Base-by-base conservation (phyloP, 2,888 invertebrate species). In the Campoplex nolae region DNA sequence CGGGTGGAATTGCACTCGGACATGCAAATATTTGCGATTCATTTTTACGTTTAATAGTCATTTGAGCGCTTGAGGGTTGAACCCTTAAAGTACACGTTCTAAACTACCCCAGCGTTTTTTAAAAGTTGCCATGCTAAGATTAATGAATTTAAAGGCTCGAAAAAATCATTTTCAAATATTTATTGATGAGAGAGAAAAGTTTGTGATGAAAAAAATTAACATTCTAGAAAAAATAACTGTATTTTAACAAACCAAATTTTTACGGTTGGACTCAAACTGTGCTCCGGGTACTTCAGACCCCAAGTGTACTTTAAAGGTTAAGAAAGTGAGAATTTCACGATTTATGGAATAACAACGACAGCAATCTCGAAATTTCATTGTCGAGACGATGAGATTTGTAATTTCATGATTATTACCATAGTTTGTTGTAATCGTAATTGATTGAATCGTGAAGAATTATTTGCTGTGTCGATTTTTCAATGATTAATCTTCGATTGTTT, bases 31-130 rank as follows among this genome's bases (percentile, higher is more conserved):
- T 67, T 32, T 68, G 9, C 13, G 23, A n/a, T 78, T 70, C 58
- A 7, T 16, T 42, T 48, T 18, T 11, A n/a, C 28, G 32, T 51
- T 32, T 32, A 62, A 32, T 32, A 32, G 62, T 62, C 32, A 16
- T 32, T 62, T 32, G 62, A 32, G 62, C 9, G 16, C 32, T 62
- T 7, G 62, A 56, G 56, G 32, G 16, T 77, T 77, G 88, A 45
- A 7, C 45, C 23, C 65, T 32, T 65, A 18, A 62, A 13, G 62
- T 28, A 11, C 62, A 28, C 32, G 18, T 3, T 54, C n/a, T 18
- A 54, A 3, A 45, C 2, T 13, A 13, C 45, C 13, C 45, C 0
- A 45, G 11, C 45, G 13, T 11, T 45, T 45, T 45, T 45, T 13
- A 45, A 45, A 9, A 45, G 45, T 45, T 45, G 45, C 45, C 45